Conservation (phyloP, 2,797 vertebrate genomes). For the Oreochromis grahami region DNA sequence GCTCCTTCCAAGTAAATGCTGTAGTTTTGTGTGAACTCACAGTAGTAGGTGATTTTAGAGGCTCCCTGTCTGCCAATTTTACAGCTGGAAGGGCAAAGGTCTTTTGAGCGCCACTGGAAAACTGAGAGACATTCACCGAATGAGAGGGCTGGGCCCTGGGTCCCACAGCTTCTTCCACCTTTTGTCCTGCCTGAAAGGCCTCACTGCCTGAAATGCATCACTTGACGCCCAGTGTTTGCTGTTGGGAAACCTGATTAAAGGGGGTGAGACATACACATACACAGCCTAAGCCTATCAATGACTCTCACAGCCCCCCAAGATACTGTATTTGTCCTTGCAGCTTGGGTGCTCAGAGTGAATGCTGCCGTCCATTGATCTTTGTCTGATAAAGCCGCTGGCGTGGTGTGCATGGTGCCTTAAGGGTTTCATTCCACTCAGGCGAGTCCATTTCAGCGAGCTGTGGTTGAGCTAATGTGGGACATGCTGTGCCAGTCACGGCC, state of each 20-base stretch:
- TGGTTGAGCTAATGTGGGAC: slow-evolving; percentile 81
- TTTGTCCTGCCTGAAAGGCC: slow-evolving; percentile 78
- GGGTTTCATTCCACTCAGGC: slow-evolving; percentile 80
- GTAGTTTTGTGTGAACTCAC: slow-evolving; percentile 69
- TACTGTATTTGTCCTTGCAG: slow-evolving; percentile 79
- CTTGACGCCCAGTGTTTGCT: slow-evolving; percentile 77
- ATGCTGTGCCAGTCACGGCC: slow-evolving; percentile 78
- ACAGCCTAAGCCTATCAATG: slow-evolving; percentile 76
- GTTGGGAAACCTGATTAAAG: slow-evolving; percentile 78
- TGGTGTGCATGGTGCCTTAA: slow-evolving; percentile 76
- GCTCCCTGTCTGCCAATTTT: slow-evolving; percentile 75
- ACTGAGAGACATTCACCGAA: slow-evolving; percentile 71
- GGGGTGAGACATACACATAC: slow-evolving; percentile 70
- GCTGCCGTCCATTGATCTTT: slow-evolving; percentile 78
- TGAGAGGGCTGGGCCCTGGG: slow-evolving; percentile 62
- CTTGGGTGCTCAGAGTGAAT: slow-evolving; percentile 73
- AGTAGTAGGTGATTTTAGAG: slow-evolving; percentile 63
- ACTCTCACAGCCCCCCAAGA: slow-evolving; percentile 72
- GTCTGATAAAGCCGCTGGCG: slow-evolving; percentile 77
- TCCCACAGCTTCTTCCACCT: slow-evolving; percentile 74
- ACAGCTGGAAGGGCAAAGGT: slow-evolving; percentile 79
- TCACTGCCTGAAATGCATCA: slow-evolving; percentile 74
- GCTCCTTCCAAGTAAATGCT: slow-evolving; percentile 64
- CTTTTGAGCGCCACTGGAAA: slow-evolving; percentile 74
- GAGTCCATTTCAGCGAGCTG: slow-evolving; percentile 79